Evolutionary conservation across 1,140 invertebrate genomes (phyloP).

Genomic region (Platyscapa corneri): DNA sequence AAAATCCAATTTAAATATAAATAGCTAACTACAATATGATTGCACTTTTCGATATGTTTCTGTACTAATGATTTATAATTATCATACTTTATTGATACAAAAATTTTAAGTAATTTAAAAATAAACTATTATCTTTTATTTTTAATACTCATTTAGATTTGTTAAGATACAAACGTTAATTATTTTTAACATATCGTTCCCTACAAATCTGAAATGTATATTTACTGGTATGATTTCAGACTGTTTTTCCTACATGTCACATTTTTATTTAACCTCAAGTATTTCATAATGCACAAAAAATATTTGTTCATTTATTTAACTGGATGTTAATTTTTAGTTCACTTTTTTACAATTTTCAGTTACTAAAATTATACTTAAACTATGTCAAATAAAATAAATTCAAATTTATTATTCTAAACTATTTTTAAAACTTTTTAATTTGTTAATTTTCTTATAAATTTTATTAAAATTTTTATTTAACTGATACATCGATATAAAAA

Average conservation of each 20-base stretch:
- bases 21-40: constrained; percentile 62
- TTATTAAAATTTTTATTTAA: too few species aligned
- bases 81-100: not conserved
- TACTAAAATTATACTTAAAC: too few species aligned
- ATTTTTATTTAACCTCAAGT: not conserved
- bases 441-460: too few species aligned
- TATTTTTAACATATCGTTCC: not conserved
- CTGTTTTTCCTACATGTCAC: not conserved
- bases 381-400: too few species aligned
- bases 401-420: too few species aligned
- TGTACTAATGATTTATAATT: not conserved
- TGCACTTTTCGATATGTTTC: constrained; percentile 64
- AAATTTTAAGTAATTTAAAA: not conserved
- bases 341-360: too few species aligned
- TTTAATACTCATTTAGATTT: not conserved
- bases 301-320: not conserved
- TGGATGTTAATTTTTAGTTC: not conserved
- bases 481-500: too few species aligned
- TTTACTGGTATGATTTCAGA: not conserved
- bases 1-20: constrained; percentile 31
- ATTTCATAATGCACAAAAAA: not conserved
- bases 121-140: not conserved
- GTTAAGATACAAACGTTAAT: not conserved
- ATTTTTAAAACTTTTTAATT: too few species aligned
- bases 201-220: not conserved